These are phyloP conservation scores for Papilio elwesi DNA, from an alignment of 2,888 invertebrate genomes.

Conservation along the genomic window DNA sequence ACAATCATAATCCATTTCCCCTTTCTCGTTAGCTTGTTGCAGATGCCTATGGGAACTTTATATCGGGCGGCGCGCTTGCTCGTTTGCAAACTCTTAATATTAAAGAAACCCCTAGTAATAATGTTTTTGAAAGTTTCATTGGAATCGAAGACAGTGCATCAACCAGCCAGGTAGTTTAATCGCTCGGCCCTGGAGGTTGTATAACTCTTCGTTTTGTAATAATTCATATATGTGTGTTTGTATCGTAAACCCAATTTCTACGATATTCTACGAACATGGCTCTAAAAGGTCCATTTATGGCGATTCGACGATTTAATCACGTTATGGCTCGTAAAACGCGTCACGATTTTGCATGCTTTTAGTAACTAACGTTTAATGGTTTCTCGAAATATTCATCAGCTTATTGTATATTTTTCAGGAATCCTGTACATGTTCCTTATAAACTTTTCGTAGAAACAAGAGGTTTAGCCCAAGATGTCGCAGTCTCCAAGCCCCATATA, in stretches of 20 bases:
- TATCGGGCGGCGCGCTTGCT: too few relatives aligned
- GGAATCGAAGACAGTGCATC: too few relatives aligned
- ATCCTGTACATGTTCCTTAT: neutral
- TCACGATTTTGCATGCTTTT: constrained; percentile 31
- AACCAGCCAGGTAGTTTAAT: too few relatives aligned
- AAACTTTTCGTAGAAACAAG: neutral
- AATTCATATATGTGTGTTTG: neutral
- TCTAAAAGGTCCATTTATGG: constrained; percentile 23
- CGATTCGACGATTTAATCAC: constrained; percentile 21
- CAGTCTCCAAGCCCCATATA: too few relatives aligned
- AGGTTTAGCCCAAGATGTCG: too few relatives aligned
- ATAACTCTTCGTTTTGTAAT: neutral
- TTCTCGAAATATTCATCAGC: neutral
- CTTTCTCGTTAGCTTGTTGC: too few relatives aligned
- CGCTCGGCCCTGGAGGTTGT: neutral
- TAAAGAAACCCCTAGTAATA: too few relatives aligned
- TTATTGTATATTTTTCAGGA: neutral
- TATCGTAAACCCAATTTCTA: neutral
- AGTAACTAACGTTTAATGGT: constrained; percentile 2
- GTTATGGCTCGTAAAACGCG: constrained; percentile 29
- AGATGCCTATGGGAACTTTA: too few relatives aligned
- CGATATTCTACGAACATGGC: constrained; percentile 17
- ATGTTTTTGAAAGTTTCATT: too few relatives aligned
- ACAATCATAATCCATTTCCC: too few relatives aligned
- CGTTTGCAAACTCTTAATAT: too few relatives aligned